Evolutionary conservation across 1,140 invertebrate genomes (phyloP).

Genomic region (Sminthurinus signatus): DNA sequence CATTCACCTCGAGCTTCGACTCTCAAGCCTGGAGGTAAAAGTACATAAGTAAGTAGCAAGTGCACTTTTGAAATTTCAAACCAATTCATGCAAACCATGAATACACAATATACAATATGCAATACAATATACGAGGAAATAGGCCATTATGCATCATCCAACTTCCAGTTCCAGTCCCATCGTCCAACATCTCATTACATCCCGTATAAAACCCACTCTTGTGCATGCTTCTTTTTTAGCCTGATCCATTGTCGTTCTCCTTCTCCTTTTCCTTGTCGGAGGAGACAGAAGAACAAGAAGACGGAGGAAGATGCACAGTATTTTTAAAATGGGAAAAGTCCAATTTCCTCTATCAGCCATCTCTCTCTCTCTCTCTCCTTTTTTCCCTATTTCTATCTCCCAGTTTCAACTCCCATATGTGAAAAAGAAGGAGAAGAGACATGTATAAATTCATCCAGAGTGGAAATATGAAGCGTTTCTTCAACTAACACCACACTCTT

Average conservation of each 20-base stretch:
- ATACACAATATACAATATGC: too few species aligned
- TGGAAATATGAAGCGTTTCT: constrained; percentile 6
- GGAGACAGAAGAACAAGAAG: not conserved
- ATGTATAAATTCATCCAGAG: too few species aligned
- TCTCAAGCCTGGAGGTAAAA: too few species aligned
- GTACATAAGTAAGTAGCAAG: too few species aligned
- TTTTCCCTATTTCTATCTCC: not conserved
- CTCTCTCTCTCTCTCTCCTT: constrained; percentile 15
- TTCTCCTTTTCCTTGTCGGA: not conserved
- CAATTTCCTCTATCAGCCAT: constrained; percentile 34
- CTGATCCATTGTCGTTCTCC: not conserved
- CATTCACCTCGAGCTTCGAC: constrained; percentile 16
- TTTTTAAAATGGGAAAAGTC: constrained; percentile 34
- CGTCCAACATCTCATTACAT: too few species aligned
- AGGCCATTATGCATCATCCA: constrained; percentile 22
- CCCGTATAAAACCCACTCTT: not conserved
- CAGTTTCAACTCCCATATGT: constrained; percentile 1
- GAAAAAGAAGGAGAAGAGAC: not conserved
- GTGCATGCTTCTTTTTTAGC: too few species aligned
- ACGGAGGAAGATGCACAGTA: constrained; percentile 6
- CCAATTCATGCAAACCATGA: constrained; percentile 18
- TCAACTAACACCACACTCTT: constrained; percentile 9
- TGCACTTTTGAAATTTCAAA: constrained; percentile 29
- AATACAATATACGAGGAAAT: constrained; percentile 21
- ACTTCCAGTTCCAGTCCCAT: not conserved